phyloP scores from a whole-genome alignment of 2,113 vertebrate species.

The Scophthalmus maximus region DNA sequence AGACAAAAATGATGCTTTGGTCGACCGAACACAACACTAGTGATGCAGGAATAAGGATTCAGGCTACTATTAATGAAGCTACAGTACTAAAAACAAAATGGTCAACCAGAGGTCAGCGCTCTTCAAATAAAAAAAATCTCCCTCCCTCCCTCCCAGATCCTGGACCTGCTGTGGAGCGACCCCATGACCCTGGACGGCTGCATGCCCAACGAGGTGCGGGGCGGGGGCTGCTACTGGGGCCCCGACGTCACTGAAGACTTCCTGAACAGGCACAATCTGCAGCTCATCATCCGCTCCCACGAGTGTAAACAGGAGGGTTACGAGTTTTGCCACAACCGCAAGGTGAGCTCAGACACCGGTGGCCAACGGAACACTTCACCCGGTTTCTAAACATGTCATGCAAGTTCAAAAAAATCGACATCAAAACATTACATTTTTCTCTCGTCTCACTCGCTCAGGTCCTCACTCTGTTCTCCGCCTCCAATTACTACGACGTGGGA shows the following conservation, averaged over 20 bases:
- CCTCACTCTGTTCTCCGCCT: conserved; percentile 96
- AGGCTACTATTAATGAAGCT: background rate
- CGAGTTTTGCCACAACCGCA: conserved; percentile 92
- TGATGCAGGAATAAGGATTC: background rate
- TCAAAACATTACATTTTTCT: background rate
- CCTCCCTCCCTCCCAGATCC: conserved; percentile 82
- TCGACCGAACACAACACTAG: background rate
- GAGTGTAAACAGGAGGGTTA: conserved; percentile 97
- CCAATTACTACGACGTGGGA: conserved; percentile 95
- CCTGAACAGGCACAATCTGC: conserved; percentile 86
- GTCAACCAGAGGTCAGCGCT: too few species aligned
- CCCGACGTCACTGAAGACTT: conserved; percentile 89
- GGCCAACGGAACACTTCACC: background rate
- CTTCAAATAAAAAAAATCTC: background rate
- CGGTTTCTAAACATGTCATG: too few species aligned
- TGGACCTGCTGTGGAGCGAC: conserved; percentile 95
- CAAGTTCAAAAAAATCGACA: too few species aligned
- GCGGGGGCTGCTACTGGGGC: conserved; percentile 94
- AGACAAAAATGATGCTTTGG: background rate
- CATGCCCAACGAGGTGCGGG: conserved; percentile 86
- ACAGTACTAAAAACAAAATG: too few species aligned
- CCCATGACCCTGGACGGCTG: conserved; percentile 90
- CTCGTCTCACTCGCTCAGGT: conserved; percentile 79
- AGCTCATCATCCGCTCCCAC: conserved; percentile 92
- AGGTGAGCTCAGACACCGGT: conserved; percentile 75